These are phyloP conservation scores for Zenarchopterus dispar DNA, from an alignment of 2,797 vertebrate genomes.

Conservation along the genomic window DNA sequence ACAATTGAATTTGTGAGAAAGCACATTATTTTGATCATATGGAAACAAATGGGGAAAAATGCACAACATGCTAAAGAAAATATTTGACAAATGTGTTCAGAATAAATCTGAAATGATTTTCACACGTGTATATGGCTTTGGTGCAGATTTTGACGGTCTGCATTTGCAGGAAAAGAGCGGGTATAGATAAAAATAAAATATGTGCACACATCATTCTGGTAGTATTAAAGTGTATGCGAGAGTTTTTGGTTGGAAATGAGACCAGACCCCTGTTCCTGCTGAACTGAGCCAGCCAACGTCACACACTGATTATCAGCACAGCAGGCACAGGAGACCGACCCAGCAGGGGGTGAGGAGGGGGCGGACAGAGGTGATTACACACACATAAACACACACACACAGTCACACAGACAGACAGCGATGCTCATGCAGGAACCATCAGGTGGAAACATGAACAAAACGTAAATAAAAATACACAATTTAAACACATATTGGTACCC, in stretches of 20 bases:
- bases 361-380: constrained; percentile 28
- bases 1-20: too few relatives aligned
- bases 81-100: too few relatives aligned
- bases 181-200: background rate
- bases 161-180: too few relatives aligned
- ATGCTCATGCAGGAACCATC: constrained; percentile 49
- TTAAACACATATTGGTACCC: background rate
- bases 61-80: too few relatives aligned
- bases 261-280: constrained; percentile 90
- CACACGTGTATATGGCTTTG: too few relatives aligned
- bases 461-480: constrained; percentile 21
- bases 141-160: too few relatives aligned
- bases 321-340: constrained; percentile 94
- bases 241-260: constrained; percentile 57
- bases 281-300: constrained; percentile 90
- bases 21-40: too few relatives aligned
- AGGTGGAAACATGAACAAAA: constrained; percentile 34
- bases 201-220: constrained; percentile 10
- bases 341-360: constrained; percentile 51
- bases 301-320: constrained; percentile 97
- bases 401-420: constrained; percentile 33
- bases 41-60: too few relatives aligned
- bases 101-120: too few relatives aligned
- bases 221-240: constrained; percentile 18
- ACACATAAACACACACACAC: constrained; percentile 27